phyloP scores from a whole-genome alignment of 1,140 invertebrate species.

The Batillaria attramentaria region DNA sequence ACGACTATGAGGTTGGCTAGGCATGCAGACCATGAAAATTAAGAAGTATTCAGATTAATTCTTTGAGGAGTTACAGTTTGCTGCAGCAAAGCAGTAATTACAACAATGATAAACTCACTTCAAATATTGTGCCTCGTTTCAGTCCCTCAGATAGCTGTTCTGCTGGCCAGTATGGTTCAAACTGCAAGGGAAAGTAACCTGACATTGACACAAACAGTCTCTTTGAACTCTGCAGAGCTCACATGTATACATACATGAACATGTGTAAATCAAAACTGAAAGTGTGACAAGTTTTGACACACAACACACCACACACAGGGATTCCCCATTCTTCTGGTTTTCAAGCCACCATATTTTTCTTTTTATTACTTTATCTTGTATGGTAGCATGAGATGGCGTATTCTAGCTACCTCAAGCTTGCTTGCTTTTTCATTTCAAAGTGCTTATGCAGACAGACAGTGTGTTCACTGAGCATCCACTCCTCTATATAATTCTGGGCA shows the following conservation, averaged over 20 bases:
- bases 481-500: no score
- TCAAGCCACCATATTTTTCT: not conserved
- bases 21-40: no score
- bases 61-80: not conserved
- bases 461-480: no score
- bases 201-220: not conserved
- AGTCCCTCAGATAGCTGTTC: constrained; percentile 52
- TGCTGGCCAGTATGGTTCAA: constrained; percentile 46
- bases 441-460: no score
- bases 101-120: constrained; percentile 46
- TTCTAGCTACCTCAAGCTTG: not conserved
- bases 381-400: not conserved
- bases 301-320: not conserved
- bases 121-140: constrained; percentile 52
- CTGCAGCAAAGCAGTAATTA: no score
- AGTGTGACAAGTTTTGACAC: not conserved
- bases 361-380: no score
- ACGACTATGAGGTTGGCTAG: no score
- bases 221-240: not conserved
- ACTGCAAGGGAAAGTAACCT: constrained; percentile 7
- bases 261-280: not conserved
- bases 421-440: not conserved
- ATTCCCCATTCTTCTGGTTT: not conserved
- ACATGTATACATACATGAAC: not conserved
- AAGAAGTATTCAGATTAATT: no score